Evolutionary conservation across 1,140 invertebrate genomes (phyloP), one percentile per base, ranked within the genome.

Genomic region (Drosophila elegans): DNA sequence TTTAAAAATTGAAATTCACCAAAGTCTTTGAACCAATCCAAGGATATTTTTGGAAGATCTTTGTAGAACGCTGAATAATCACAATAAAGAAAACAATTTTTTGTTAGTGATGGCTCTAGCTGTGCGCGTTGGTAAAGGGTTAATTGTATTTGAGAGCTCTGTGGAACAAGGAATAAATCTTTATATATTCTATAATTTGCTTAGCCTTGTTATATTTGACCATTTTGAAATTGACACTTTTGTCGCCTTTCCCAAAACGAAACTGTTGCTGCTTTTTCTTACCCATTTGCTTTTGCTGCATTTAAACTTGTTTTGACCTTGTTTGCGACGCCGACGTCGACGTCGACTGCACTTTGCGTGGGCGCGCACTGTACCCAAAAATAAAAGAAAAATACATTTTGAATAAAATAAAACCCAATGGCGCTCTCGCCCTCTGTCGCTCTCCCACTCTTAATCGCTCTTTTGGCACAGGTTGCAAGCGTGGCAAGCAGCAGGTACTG

Each of bases 281-380:
- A 9, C 36, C 16, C 11, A 27, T 41, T 72, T 69, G 45, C 38
- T 51, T 49, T 55, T 69, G 53, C 46, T 78, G 82, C 73, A 78
- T 74, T 80, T 86, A 74, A 78, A 86, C 82, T 86, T 79, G 79
- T 74, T 79, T 80, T 89, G 84, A 89, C 84, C 83, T 86, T 86
- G 83, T 83, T 88, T 66, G 54, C 74, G 49, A 52, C 71, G 76
- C 13, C 48, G 29, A 32, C 53, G 69, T 48, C 66, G 54, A 62
- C 54, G 42, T 44, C 51, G 56, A 34, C 64, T 80, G 73, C 73
- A 80, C 41, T 86, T 80, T 78, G 73, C 63, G 56, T 81, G 64
- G 78, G 74, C 78, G 69, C 55, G 51, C 82, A 78, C 73, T 74
- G 78, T 78, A 66, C 55, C 54, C 16, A 27, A 57, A 64, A 78